Percentiles rank a stretch among this genome's conserved stretches.
phyloP scores from a whole-genome alignment of 1,140 invertebrate genomes.

The Galendromus occidentalis region DNA sequence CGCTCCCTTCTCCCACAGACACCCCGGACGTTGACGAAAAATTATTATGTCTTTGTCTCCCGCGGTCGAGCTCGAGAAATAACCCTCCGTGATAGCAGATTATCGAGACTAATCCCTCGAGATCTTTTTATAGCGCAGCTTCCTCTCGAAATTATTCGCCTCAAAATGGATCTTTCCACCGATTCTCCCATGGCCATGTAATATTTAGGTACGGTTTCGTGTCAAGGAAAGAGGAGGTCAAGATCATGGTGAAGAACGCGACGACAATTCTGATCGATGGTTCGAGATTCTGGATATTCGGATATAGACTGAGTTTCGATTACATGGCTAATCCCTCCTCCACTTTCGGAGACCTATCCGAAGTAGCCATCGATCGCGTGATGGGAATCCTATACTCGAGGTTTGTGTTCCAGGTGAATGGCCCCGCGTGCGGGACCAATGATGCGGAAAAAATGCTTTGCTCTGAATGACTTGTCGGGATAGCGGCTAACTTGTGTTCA shows the following conservation, averaged over 20 bases:
- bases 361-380: slow-evolving; percentile 16
- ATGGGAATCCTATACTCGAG: slow-evolving; percentile 26
- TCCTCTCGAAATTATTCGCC: too few species aligned
- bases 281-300: slow-evolving; percentile 26
- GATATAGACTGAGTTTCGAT: slow-evolving; percentile 25
- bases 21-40: neutral
- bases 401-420: slow-evolving; percentile 26
- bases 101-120: too few species aligned
- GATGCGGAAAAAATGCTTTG: neutral
- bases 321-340: slow-evolving; percentile 13
- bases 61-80: too few species aligned
- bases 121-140: too few species aligned
- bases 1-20: neutral
- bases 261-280: slow-evolving; percentile 26
- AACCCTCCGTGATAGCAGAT: too few species aligned
- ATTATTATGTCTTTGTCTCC: neutral
- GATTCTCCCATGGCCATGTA: slow-evolving; percentile 24
- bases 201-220: slow-evolving; percentile 27
- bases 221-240: slow-evolving; percentile 27
- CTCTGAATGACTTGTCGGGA: too few species aligned
- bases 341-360: slow-evolving; percentile 25
- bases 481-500: neutral
- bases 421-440: neutral
- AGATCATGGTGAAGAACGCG: slow-evolving; percentile 28
- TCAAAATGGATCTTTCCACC: too few species aligned